Base-by-base conservation (phyloP, 2,888 invertebrate species). In the Flabesymbios commensalis region DNA sequence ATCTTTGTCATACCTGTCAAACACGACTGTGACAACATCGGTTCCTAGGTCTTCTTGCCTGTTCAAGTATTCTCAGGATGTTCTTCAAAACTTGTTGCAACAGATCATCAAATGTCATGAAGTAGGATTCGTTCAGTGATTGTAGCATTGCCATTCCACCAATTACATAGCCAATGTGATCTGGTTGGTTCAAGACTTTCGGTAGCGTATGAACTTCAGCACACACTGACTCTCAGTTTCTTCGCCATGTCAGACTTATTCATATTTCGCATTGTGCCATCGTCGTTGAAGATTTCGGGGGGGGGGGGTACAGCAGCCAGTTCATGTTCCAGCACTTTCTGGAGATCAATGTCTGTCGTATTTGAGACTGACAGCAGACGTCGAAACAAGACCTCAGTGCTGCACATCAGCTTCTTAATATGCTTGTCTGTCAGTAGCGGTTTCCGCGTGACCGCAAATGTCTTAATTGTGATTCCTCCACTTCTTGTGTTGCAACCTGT, bases 1-100 rank as follows among this genome's bases (percentile, higher is more conserved):
- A 7, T 19, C n/a, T 14, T 22, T 32, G 48, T 60, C 56, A 60
- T 60, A 60, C 24, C 60, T 58, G 47, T 60, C 60, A 60, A 60
- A 60, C 10, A 57, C 47, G 7, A 58, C 19, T 58, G 47, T 24
- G 14, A 56, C 36, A 19, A 19, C 10, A 36, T 22, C 33, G 26
- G 36, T 42, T 17, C 32, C 43, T 14, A 45, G 33, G 24, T 22
- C 42, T 57, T 58, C 26, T 41, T 36, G n/a, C n/a, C n/a, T n/a
- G n/a, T n/a, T n/a, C 17, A 10, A 36, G 17, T 17, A 36, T 10
- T n/a, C n/a, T n/a, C n/a, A n/a, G n/a, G n/a, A n/a, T n/a, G n/a
- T n/a, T n/a, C n/a, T n/a, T n/a, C n/a, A n/a, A n/a, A n/a, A n/a
- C n/a, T n/a, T n/a, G n/a, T n/a, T n/a, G n/a, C n/a, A n/a, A n/a